Evolutionary conservation across 2,797 vertebrate species (phyloP), one percentile per base, ranked within the genome.

Genomic region (Poecilia picta): DNA sequence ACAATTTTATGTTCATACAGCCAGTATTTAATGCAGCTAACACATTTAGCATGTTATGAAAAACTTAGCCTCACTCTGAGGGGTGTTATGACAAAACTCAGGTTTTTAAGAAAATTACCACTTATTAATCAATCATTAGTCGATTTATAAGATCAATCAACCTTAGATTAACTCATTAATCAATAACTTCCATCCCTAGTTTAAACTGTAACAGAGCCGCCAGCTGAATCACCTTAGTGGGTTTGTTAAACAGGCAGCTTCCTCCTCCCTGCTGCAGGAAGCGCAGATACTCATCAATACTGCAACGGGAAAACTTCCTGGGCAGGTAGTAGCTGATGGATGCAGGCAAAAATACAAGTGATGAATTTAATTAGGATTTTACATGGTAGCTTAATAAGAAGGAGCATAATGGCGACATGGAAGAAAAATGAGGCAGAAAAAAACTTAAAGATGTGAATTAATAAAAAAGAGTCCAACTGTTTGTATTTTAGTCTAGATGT

Each of bases 241-340:
- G 98, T 90, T 98, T 99, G 94, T 99, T 99, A 93, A 99, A 99
- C 88, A 99, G 97, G 90, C 98, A 99, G 95, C 96, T 98, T 70
- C 97, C 98, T 0, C 98, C 98, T 4, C 98, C 98, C 76, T 97
- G 96, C 81, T 97, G 97, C 82, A 99, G 95, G 90, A 99, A 99
- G 72, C 97, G 97, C 75, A 96, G 95, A 91, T 98, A 99, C 91
- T 99, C 97, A 0, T 99, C 98, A 8, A 98, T 93, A 87, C 98
- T 99, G 95, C 98, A 99, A 84, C 97, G 97, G 4, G 98, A 98
- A 91, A 99, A 99, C 94, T 97, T 99, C 82, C 96, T 96, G 0
- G 98, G 97, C 77, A 98, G 96, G 93, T 98, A 96, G 84, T 97
- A 98, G 80, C 98, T 99, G 88, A 2, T 13, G 16, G 39, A 73